These are phyloP conservation scores for Drosophila greeni DNA, from an alignment of 2,888 invertebrate species.

Conservation along the genomic window DNA sequence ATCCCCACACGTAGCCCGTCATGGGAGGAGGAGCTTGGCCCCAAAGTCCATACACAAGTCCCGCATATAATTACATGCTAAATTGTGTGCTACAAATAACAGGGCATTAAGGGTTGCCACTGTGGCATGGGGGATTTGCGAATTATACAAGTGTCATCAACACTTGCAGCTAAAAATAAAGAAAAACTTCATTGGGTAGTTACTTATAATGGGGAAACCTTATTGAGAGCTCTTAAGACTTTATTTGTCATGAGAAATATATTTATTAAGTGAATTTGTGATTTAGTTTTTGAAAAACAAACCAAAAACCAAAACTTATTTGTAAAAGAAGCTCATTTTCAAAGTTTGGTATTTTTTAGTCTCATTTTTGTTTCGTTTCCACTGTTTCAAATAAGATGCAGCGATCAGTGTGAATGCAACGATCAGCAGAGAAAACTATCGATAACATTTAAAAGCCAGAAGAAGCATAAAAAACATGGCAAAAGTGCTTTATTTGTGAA, in stretches of 20 bases:
- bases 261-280: not conserved
- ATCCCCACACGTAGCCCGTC: slow-evolving; percentile 39
- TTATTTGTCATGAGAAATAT: not conserved
- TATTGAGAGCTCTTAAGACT: not conserved
- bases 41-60: slow-evolving; percentile 23
- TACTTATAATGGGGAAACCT: not conserved
- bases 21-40: slow-evolving; percentile 8
- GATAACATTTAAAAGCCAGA: not conserved
- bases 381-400: too few relatives aligned
- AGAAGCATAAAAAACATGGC: not conserved
- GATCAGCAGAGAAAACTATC: not conserved
- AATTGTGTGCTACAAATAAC: slow-evolving; percentile 67
- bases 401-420: not conserved
- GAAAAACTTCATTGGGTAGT: not conserved
- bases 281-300: not conserved
- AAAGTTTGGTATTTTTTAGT: too few relatives aligned
- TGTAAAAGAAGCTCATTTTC: not conserved
- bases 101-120: slow-evolving; percentile 48
- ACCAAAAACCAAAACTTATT: too few relatives aligned
- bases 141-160: slow-evolving; percentile 1
- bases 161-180: not conserved
- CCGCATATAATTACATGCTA: slow-evolving; percentile 65
- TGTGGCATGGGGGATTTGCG: not conserved
- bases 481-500: too few relatives aligned
- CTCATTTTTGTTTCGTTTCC: too few relatives aligned